Evolutionary conservation across 2,113 vertebrate genomes (phyloP), one percentile per base, ranked within the genome.

Genomic region (Alouatta palliata): DNA sequence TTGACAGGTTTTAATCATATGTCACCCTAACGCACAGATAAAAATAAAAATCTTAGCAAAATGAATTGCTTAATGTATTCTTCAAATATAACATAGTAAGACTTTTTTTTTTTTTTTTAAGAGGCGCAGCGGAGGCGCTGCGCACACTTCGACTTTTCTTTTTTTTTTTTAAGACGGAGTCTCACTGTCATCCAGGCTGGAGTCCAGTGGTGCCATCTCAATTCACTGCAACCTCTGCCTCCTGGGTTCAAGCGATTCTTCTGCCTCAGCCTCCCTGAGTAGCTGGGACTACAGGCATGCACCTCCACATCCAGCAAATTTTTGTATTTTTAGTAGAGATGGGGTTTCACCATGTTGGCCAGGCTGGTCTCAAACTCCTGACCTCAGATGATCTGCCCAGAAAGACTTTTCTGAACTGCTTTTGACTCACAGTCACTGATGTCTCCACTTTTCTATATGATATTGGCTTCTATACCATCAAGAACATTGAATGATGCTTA

Each of bases 1-100:
- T 85, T 91, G 58, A 49, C 1, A 40, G 12, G 37, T 56, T 91
- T 95, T 83, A 83, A 83, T n/a, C 21, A 49, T 66, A 82, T 66
- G 56, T 61, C 27, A 56, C 27, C 54, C 52, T 87, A 14, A 91
- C 37, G 5, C 43, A 87, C 13, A 83, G 45, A 37, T 92, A 61
- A 87, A 83, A 96, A 87, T 8, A 45, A 90, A 91, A 93, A 88
- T 20, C 25, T 89, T 83, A 90, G 4, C 52, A 94, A 94, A 52
- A 73, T 73, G 37, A 45, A 64, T 61, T 27, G 16, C 7, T 81
- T 86, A 71, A 68, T 64, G 11, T 73, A 56, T 47, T 61, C 11
- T 54, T 92, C 45, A 52, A 37, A 52, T 92, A 76, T 83, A 70
- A 49, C 37, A n/a, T 43, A 45, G 5, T 25, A 40, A 92, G 45